Base-by-base conservation (phyloP, 92 coral and sea anemone species). In the Ricordea florida region DNA sequence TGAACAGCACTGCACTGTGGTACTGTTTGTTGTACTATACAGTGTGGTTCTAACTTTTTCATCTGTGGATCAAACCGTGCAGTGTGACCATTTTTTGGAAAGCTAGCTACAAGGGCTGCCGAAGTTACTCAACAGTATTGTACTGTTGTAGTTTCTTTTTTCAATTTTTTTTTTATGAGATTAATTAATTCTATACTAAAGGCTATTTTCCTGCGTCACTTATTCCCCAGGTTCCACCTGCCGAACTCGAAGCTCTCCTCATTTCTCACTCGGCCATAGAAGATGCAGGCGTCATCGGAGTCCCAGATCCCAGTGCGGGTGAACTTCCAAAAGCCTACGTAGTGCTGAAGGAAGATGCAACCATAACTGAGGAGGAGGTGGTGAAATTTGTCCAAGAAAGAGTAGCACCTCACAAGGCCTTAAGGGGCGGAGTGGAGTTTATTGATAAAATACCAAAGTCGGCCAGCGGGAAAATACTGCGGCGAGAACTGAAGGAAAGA, bases 251-350 rank as follows among this genome's bases (percentile, higher is more conserved):
- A 46, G 52, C 74, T 10, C 35, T 87, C 17, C 81, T 93, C 16
- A 52, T 86, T 38, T 87, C 96, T 8, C 96, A 93, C 65, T 80
- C 94, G 11, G 87, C 88, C 31, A 88, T 93, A 20, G 74, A 74
- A 18, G 98, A 93, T 69, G 98, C 96, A 6, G 92, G 85, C 3
- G 98, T 89, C 18, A 59, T 93, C 29, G 96, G 90, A 13, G 69
- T 89, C 34, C 94, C 96, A 11, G 92, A 93, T 63, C 62, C 44
- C 16, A 81, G 64, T 20, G 85, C 81, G 10, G 90, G 96, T 1
- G 96, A 93, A 48, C 84, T 86, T 13, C 93, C 93, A 1, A 93
- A 93, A 33, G 98, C 87, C 5, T 85, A 74, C 36, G 83, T 93
- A 14, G 96, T 93, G 6, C 66, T 67, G 17, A 84, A 79, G 44